A percentile compares a stretch with the other conserved stretches of the same genome.
These are phyloP conservation scores for Phyto melanocephala DNA, from an alignment of 2,888 invertebrate genomes.

Conservation along the genomic window DNA sequence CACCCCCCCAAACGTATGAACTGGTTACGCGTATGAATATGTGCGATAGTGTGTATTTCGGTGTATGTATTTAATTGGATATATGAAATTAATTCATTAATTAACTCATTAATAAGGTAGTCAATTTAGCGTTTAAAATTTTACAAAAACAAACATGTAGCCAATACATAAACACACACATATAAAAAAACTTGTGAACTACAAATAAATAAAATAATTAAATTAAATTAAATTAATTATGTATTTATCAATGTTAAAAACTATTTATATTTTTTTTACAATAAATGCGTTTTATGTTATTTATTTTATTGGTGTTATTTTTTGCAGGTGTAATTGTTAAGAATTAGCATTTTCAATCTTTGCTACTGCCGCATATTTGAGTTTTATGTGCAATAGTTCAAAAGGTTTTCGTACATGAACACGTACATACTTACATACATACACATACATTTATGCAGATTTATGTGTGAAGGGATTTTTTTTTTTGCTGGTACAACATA, in stretches of 20 bases:
- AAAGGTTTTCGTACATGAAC: not conserved
- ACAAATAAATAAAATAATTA: too few species aligned
- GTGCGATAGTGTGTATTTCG: not conserved
- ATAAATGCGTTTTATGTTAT: not conserved
- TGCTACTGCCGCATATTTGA: not conserved
- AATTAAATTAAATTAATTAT: slow-evolving; percentile 11
- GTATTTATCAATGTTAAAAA: not conserved
- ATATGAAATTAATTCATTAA: slow-evolving; percentile 38
- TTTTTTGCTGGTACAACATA: too few species aligned
- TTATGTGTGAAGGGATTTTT: not conserved
- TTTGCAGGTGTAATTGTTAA: slow-evolving; percentile 6
- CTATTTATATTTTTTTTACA: not conserved
- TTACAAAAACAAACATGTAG: not conserved
- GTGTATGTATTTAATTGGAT: slow-evolving; percentile 29
- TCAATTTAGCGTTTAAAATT: slow-evolving; percentile 38
- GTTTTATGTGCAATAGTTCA: not conserved
- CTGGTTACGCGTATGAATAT: not conserved
- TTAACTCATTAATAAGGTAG: slow-evolving; percentile 54
- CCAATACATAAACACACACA: not conserved
- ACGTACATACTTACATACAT: not conserved
- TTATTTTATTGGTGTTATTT: not conserved
- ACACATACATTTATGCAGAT: not conserved
- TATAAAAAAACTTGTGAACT: too few species aligned
- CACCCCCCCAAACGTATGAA: too few species aligned
- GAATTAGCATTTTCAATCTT: not conserved